Evolutionary conservation across 2,797 vertebrate species (phyloP), one percentile per base, ranked within the genome.

Genomic region (Oceanodroma leucorhoa): DNA sequence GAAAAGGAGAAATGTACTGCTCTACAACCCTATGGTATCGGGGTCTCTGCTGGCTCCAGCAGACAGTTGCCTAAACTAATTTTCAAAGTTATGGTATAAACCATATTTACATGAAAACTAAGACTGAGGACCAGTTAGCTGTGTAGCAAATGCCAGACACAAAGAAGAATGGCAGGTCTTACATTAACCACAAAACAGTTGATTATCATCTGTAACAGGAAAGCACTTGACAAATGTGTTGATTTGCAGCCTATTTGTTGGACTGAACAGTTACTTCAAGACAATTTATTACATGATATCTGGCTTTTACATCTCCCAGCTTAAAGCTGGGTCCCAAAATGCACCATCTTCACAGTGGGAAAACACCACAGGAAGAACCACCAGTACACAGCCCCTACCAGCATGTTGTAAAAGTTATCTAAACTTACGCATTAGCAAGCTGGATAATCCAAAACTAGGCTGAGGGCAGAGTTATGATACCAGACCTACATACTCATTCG

Each of bases 141-240:
- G 22, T 13, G 12, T 57, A 64, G 19, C 65, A 87, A 95, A 24
- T 20, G 53, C 71, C 87, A 92, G 81, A 87, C 84, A 78, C 51
- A 66, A 77, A 73, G 76, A 83, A 91, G 41, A 77, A 79, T n/a
- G 34, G 34, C 38, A 78, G 61, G 13, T 80, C 55, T 76, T 82
- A 73, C 10, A 62, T 43, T 73, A 93, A 94, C 83, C 83, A 43
- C 78, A 85, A 24, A 96, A 71, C 46, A 73, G 78, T 76, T 90
- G 83, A 96, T 93, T 76, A 92, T 53, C 67, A 87, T 93, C 50
- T 92, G 60, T 71, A 71, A 92, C 91, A 96, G 83, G 93, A 94
- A 96, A 94, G 23, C 41, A 64, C 61, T 93, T 89, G 91, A 93
- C 70, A 89, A 88, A 94, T 41, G 34, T 36, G 61, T 84, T 96